Evolutionary conservation across 2,797 vertebrate genomes (phyloP), one percentile per base, ranked within the genome.

Genomic region (Malurus leucopterus): DNA sequence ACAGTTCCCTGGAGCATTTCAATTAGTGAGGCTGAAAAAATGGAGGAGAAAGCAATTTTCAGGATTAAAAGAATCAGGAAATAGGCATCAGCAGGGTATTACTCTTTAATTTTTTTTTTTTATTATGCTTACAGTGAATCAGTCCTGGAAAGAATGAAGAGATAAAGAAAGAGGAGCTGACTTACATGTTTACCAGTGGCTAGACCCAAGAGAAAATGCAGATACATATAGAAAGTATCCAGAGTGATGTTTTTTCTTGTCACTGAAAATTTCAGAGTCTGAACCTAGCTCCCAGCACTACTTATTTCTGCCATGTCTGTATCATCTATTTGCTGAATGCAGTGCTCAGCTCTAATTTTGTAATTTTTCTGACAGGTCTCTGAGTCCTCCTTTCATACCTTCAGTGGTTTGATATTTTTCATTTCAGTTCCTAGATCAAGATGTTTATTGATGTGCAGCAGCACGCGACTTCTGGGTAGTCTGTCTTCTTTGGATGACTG

Each of bases 291-390:
- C 57, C 86, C 81, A 89, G 91, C 86, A 22, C 84, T 84, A 80
- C 64, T 93, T 92, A 64, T 63, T 93, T 93, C 65, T 90, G 90
- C 86, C 68, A 18, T 83, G 40, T 88, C 69, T 61, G 8, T 79
- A 61, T 84, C 77, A 79, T 85, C 55, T 90, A 2, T 78, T 71
- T 84, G 81, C 81, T 82, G 95, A 89, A 86, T 94, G 87, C 69
- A 89, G 43, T 75, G 23, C 50, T 96, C 80, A 91, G 65, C 69
- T 84, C 84, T 93, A 84, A 88, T 95, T 93, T 86, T 40, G 77
- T 96, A 93, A 86, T 87, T 92, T 86, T 92, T 93, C 49, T 95
- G 74, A 89, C 76, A 90, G 53, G 88, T 69, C 80, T 90, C 44
- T 30, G 61, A 64, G 92, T 95, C 68, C 6, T 22, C 83, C 58